Evolutionary conservation across 2,797 vertebrate species (phyloP).

Genomic region (Sebastes diploproa): DNA sequence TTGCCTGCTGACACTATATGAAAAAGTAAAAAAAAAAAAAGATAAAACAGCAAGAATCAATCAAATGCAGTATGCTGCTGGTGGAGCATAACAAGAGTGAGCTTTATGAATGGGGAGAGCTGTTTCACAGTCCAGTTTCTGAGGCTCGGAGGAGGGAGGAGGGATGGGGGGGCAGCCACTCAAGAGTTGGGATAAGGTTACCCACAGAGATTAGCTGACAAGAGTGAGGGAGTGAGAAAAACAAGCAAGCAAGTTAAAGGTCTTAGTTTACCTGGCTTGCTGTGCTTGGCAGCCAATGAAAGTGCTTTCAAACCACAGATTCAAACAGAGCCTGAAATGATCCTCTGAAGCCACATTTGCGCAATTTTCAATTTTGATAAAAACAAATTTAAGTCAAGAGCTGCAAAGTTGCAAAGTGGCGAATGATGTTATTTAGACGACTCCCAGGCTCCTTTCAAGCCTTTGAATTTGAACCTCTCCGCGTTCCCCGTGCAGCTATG

Average conservation of each 20-base stretch:
- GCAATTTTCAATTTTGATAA: slow-evolving; percentile 21
- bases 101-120: slow-evolving; percentile 68
- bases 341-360: slow-evolving; percentile 6
- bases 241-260: slow-evolving; percentile 72
- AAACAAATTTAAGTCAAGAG: slow-evolving; percentile 17
- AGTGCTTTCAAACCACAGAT: slow-evolving; percentile 54
- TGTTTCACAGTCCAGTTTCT: slow-evolving; percentile 58
- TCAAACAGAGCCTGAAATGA: slow-evolving; percentile 20
- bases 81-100: slow-evolving; percentile 52
- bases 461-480: slow-evolving; percentile 68
- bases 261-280: slow-evolving; percentile 76
- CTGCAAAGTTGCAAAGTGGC: slow-evolving; percentile 12
- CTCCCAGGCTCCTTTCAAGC: slow-evolving; percentile 49
- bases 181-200: slow-evolving; percentile 75
- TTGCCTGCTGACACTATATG: background rate
- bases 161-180: slow-evolving; percentile 33
- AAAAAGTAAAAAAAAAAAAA: slow-evolving; percentile 1
- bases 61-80: slow-evolving; percentile 25
- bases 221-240: slow-evolving; percentile 74
- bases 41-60: slow-evolving; percentile 44
- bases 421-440: slow-evolving; percentile 40
- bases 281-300: slow-evolving; percentile 66
- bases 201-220: slow-evolving; percentile 77
- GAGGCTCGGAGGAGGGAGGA: slow-evolving; percentile 24
- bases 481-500: slow-evolving; percentile 57